Conservation (phyloP, 2,113 vertebrate species). For the Chascanopsetta lugubris region DNA sequence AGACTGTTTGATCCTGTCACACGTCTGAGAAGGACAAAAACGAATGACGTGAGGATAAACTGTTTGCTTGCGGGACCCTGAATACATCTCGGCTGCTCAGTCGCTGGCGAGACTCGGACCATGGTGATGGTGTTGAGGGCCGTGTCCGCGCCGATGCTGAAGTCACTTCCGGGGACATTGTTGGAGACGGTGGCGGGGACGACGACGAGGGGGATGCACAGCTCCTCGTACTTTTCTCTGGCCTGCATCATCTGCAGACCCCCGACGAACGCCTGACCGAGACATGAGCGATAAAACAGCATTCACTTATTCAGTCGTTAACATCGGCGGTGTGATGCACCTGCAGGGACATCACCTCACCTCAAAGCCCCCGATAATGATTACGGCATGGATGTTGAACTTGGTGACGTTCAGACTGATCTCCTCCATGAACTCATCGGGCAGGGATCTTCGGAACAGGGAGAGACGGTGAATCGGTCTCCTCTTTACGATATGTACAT, state of each 20-base stretch:
- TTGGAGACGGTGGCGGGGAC: constrained; percentile 93
- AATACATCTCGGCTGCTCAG: too few species aligned
- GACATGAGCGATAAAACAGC: constrained; percentile 8
- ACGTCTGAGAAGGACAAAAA: constrained; percentile 77
- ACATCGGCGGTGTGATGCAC: too few species aligned
- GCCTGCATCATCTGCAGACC: constrained; percentile 87
- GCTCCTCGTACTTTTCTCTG: constrained; percentile 87
- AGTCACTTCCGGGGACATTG: constrained; percentile 91
- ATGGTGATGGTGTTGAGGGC: constrained; percentile 90
- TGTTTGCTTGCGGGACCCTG: too few species aligned
- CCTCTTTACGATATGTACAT: neutral
- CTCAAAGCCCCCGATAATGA: constrained; percentile 93
- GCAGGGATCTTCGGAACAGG: constrained; percentile 79
- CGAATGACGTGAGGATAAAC: neutral
- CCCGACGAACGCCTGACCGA: constrained; percentile 82
- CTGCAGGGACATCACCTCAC: too few species aligned
- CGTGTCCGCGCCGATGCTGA: constrained; percentile 89
- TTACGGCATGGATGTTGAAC: constrained; percentile 87
- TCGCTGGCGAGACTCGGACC: constrained; percentile 50
- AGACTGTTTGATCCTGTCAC: constrained; percentile 95
- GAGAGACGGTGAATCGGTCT: neutral
- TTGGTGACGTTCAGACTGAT: constrained; percentile 86
- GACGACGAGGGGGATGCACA: constrained; percentile 88
- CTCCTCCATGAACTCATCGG: constrained; percentile 83
- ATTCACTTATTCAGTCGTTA: too few species aligned